A percentile compares a stretch with the other conserved stretches of the same genome.
Conservation (phyloP, 2,113 vertebrate species). For the Istiophorus platypterus region DNA sequence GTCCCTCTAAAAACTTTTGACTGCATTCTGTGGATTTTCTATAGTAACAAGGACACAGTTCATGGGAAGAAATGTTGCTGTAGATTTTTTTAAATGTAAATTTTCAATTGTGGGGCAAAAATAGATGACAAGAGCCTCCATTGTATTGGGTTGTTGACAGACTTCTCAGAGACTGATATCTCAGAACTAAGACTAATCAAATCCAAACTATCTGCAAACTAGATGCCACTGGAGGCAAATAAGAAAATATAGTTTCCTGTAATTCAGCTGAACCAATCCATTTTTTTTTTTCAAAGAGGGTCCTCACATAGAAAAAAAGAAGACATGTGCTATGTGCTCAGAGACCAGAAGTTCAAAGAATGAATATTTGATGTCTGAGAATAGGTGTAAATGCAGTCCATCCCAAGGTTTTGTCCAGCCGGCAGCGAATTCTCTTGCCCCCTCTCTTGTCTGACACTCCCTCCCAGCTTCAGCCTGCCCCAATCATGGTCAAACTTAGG, state of each 20-base stretch:
- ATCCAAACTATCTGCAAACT: background rate
- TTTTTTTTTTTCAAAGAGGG: conserved; percentile 1
- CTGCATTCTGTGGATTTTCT: conserved; percentile 8
- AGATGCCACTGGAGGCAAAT: background rate
- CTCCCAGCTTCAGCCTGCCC: conserved; percentile 32
- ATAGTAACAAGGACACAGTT: background rate
- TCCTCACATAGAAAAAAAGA: background rate
- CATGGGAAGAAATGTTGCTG: background rate
- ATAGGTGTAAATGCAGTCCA: conserved; percentile 24
- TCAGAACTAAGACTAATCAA: background rate
- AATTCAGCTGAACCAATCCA: background rate
- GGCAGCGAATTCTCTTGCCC: conserved; percentile 4
- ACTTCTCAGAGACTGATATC: background rate
- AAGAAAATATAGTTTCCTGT: background rate
- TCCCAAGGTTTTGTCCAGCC: conserved; percentile 3
- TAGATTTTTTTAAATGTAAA: background rate
- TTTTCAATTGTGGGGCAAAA: background rate
- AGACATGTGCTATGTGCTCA: background rate
- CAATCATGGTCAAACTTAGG: conserved; percentile 59
- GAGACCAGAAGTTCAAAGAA: conserved; percentile 27
- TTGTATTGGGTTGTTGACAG: background rate
- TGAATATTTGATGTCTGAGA: conserved; percentile 34
- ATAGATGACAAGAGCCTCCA: background rate
- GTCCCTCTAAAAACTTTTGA: background rate
- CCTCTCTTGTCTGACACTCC: conserved; percentile 13